These are phyloP conservation scores for Tubulanus polymorphus DNA, from an alignment of 2,888 invertebrate species.

Conservation along the genomic window DNA sequence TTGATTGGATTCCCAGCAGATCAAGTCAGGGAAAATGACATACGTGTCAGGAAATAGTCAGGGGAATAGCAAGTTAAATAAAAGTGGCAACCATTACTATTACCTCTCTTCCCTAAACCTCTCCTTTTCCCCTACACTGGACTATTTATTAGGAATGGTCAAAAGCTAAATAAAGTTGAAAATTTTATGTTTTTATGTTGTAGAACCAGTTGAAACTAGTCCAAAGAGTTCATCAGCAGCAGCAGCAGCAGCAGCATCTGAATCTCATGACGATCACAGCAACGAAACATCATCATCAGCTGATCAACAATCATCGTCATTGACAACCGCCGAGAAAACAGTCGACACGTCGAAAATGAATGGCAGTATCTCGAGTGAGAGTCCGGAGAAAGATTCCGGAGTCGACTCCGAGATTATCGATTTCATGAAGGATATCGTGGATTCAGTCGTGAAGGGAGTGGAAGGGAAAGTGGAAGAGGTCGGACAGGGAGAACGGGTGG, in stretches of 20 bases:
- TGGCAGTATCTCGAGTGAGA: background rate
- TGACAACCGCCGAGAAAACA: background rate
- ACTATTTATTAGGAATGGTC: too few relatives aligned
- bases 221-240: constrained; percentile 9
- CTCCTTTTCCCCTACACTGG: too few relatives aligned
- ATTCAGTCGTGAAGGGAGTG: background rate
- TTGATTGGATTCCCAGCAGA: too few relatives aligned
- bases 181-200: too few relatives aligned
- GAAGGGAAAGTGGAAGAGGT: background rate
- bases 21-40: too few relatives aligned
- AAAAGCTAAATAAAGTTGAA: too few relatives aligned
- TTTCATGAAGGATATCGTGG: background rate
- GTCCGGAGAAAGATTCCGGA: background rate
- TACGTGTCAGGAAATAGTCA: too few relatives aligned
- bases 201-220: too few relatives aligned
- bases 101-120: too few relatives aligned
- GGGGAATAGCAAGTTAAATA: too few relatives aligned
- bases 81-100: too few relatives aligned
- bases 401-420: background rate
- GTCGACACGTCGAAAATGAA: background rate
- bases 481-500: background rate
- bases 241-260: constrained; percentile 5
- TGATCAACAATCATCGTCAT: background rate
- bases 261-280: too few relatives aligned
- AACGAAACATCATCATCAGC: background rate